Percentiles rank a stretch among this genome's conserved stretches.
Evolutionary conservation across 1,140 invertebrate species (phyloP).

Genomic region (Zaprionus kolodkinae): DNA sequence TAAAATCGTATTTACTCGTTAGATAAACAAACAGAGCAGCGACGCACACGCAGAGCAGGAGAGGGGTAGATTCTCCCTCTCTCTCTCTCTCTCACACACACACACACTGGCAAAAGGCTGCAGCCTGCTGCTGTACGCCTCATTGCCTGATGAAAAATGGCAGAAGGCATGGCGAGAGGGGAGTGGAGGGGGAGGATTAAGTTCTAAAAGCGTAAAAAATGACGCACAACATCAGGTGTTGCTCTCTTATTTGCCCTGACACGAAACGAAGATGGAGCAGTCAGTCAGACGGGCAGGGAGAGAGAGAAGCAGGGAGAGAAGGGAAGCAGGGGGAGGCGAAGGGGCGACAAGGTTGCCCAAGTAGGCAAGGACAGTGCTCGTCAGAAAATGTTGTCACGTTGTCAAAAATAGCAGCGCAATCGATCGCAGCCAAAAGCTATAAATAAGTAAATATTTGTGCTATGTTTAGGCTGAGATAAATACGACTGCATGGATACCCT

Average conservation of each 20-base stretch:
- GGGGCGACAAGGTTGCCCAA: neutral
- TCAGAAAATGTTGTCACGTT: slow-evolving; percentile 23
- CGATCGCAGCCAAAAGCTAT: slow-evolving; percentile 11
- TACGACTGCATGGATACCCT: neutral
- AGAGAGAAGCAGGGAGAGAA: neutral
- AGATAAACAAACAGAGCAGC: slow-evolving; percentile 71
- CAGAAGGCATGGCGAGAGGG: neutral
- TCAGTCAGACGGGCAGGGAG: neutral
- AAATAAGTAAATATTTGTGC: slow-evolving; percentile 15
- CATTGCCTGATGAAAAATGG: neutral
- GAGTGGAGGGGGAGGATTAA: neutral
- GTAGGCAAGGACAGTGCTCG: neutral
- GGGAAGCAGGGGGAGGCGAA: too few relatives aligned
- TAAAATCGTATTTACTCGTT: slow-evolving; percentile 82
- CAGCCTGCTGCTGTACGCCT: too few relatives aligned
- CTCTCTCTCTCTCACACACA: too few relatives aligned
- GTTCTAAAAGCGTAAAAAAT: slow-evolving; percentile 27
- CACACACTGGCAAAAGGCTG: slow-evolving; percentile 6
- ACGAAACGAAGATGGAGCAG: neutral
- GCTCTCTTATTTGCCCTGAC: slow-evolving; percentile 9
- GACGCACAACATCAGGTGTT: slow-evolving; percentile 34
- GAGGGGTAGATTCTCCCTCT: neutral
- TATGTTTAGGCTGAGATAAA: too few relatives aligned
- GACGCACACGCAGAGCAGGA: neutral
- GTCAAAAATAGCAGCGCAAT: slow-evolving; percentile 30